Evolutionary conservation across 2,888 invertebrate genomes (phyloP), one percentile per base, ranked within the genome.

Genomic region (Dugesia japonica): DNA sequence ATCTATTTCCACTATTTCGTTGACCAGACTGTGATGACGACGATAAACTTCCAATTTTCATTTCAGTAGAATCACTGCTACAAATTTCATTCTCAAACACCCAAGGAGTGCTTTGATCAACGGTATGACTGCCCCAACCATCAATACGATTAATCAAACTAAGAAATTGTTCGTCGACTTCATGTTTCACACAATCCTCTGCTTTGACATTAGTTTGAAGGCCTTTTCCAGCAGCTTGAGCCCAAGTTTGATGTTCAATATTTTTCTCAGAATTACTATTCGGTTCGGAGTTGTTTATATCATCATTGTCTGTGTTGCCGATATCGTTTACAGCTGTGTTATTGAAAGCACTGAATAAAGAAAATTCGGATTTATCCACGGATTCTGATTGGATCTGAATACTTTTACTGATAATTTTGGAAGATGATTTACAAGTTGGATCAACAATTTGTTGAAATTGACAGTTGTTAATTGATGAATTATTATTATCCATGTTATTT

Each of bases 1-100:
- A 26, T 71, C 26, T 20, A 15, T 26, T 71, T 23, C 71, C 7
- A 23, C 20, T 33, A 27, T 75, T 76, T n/a, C 23, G 80, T 83
- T 87, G 7, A 15, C 71, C 26, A 9, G 71, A 20, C 13, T 31
- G 31, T 7, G 7, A 7, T 7, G 7, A 4, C 31, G 31, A 31
- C 13, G 31, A 31, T 31, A 13, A 13, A 31, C 13, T 31, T 31
- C 31, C 31, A 7, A 31, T 7, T 31, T 31, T 31, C n/a, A n/a
- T n/a, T n/a, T n/a, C n/a, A n/a, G n/a, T n/a, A 13, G 42, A 42
- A 42, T 42, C 42, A 4, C 17, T 17, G 17, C 20, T 26, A 13
- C 31, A 31, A 31, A 31, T 31, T 13, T 31, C 31, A 31, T 13
- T 31, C 7, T 31, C 31, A 31, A 31, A 7, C 26, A 72, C 71